Percentiles rank a stretch among this genome's conserved stretches.
These are phyloP conservation scores for Acanthoscelides obtectus DNA, from an alignment of 2,888 invertebrate genomes.

Conservation along the genomic window DNA sequence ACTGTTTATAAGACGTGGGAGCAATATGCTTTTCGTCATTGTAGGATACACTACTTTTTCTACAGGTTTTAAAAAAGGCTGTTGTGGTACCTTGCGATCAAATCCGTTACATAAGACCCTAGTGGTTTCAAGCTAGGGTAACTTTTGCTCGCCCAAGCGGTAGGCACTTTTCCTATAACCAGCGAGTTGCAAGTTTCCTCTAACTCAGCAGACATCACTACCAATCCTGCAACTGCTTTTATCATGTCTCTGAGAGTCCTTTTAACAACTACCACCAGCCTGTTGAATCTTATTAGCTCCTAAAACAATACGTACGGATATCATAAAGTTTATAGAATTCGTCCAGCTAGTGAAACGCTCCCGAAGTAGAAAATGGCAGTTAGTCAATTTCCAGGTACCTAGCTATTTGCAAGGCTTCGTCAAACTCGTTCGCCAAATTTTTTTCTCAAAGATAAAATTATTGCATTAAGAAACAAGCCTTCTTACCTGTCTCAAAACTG, in stretches of 20 bases:
- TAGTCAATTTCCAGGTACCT: too few species aligned
- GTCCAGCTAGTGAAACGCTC: too few species aligned
- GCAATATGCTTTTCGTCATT: too few species aligned
- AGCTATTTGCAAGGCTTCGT: too few species aligned
- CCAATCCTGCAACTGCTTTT: constrained; percentile 79
- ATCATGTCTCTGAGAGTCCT: constrained; percentile 68
- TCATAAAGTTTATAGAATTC: background rate
- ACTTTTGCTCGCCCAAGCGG: constrained; percentile 68
- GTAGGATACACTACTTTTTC: too few species aligned
- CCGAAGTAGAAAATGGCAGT: too few species aligned
- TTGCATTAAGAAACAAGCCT: background rate
- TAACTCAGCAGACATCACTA: constrained; percentile 82
- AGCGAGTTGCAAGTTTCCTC: constrained; percentile 76
- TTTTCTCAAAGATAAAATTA: background rate
- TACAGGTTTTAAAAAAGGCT: too few species aligned
- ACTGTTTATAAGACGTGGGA: background rate
- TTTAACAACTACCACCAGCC: constrained; percentile 63
- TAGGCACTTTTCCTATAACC: constrained; percentile 74
- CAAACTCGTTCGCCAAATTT: too few species aligned
- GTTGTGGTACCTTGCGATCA: constrained; percentile 64
- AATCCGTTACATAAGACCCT: constrained; percentile 73
- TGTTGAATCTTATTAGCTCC: constrained; percentile 62
- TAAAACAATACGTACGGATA: constrained; percentile 19
- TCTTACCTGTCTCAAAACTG: constrained; percentile 69
- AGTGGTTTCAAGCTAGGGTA: constrained; percentile 88